Conservation (phyloP, 2,113 vertebrate genomes). For the Corythornis vintsioides region DNA sequence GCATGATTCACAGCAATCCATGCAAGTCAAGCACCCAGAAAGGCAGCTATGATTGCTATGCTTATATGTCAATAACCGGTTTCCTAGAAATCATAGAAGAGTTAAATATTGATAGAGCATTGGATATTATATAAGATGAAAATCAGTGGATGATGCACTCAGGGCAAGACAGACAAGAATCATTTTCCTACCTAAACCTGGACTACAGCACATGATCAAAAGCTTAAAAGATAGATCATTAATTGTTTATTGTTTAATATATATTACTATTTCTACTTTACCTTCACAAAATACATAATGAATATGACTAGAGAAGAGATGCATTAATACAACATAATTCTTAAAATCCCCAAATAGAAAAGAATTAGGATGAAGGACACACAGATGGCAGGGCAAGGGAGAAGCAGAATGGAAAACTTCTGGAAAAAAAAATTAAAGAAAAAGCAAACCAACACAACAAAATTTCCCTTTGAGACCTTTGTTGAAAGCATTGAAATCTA, state of each 20-base stretch:
- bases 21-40: neutral
- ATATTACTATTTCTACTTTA: neutral
- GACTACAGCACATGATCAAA: neutral
- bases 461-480: neutral
- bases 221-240: neutral
- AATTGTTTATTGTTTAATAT: neutral
- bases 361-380: neutral
- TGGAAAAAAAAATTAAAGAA: no score
- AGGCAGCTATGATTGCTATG: neutral
- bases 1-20: rapidly evolving
- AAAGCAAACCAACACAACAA: neutral
- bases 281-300: neutral
- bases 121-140: neutral
- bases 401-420: neutral
- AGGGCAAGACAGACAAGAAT: neutral
- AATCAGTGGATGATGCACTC: neutral
- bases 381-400: neutral
- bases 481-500: neutral
- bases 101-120: neutral
- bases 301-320: neutral
- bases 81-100: neutral
- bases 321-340: neutral
- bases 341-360: neutral
- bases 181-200: neutral
- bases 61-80: neutral